Conservation (phyloP, 2,113 vertebrate species). For the Centropristis striata region DNA sequence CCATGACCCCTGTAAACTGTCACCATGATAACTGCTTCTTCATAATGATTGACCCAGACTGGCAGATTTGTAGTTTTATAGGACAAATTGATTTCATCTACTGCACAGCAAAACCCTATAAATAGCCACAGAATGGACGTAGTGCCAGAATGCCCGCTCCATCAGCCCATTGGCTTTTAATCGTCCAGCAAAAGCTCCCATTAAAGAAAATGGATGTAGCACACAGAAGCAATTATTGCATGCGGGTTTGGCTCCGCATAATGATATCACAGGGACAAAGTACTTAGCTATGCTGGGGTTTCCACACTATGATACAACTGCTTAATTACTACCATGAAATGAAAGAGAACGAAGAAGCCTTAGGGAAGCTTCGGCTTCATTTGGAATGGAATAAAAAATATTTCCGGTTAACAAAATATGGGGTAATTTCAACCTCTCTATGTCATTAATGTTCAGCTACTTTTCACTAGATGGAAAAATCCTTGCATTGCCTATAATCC, state of each 20-base stretch:
- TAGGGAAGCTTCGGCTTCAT: background rate
- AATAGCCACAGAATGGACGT: conserved; percentile 66
- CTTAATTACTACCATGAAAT: conserved; percentile 47
- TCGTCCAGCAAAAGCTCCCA: conserved; percentile 75
- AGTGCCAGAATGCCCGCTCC: conserved; percentile 57
- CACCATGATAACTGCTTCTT: conserved; percentile 25
- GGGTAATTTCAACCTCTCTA: background rate
- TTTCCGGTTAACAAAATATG: background rate
- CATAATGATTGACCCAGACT: conserved; percentile 52
- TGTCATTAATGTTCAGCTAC: background rate
- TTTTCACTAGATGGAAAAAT: background rate
- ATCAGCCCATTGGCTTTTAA: conserved; percentile 80
- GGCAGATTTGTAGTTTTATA: conserved; percentile 57
- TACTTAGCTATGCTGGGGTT: conserved; percentile 46
- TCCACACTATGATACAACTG: conserved; percentile 38
- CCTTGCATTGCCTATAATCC: background rate
- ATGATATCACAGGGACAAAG: conserved; percentile 62
- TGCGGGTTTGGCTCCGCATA: conserved; percentile 61
- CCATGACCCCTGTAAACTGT: conserved; percentile 57
- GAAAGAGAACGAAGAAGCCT: conserved; percentile 32
- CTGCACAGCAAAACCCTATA: conserved; percentile 62
- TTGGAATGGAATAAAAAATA: conserved; percentile 1
- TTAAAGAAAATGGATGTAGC: conserved; percentile 81
- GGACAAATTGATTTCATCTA: conserved; percentile 68
- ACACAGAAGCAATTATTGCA: conserved; percentile 76